phyloP scores from a whole-genome alignment of 2,888 invertebrate genomes.

The Stenichneumon culpator region DNA sequence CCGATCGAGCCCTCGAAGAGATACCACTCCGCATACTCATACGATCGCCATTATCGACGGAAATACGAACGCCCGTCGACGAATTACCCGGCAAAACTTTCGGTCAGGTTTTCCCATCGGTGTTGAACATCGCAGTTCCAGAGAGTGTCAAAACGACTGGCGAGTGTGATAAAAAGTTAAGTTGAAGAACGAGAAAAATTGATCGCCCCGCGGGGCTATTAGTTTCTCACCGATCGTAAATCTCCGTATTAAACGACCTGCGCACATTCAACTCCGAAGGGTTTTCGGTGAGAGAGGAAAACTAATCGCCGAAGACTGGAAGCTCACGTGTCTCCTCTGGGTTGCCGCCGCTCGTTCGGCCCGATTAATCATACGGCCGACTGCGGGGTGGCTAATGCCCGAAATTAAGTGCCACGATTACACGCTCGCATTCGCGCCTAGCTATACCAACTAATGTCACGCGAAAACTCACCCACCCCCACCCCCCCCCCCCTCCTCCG shows the following conservation, averaged over 20 bases:
- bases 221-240: slow-evolving; percentile 35
- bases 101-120: background rate
- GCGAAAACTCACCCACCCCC: slow-evolving; percentile 15
- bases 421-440: slow-evolving; percentile 26
- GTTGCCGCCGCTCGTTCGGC: slow-evolving; percentile 26
- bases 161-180: slow-evolving; percentile 36
- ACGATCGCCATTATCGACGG: background rate
- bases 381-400: slow-evolving; percentile 46
- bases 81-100: background rate
- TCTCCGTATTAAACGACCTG: slow-evolving; percentile 55
- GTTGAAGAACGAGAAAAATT: slow-evolving; percentile 31
- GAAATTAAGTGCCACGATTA: slow-evolving; percentile 59
- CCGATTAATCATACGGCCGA: slow-evolving; percentile 61
- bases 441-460: slow-evolving; percentile 37
- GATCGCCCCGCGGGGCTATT: background rate
- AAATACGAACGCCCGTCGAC: background rate
- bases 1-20: background rate
- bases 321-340: slow-evolving; percentile 25
- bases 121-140: background rate
- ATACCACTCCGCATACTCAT: background rate
- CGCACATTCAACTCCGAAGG: slow-evolving; percentile 41
- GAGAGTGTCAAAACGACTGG: slow-evolving; percentile 15
- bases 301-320: slow-evolving; percentile 33
- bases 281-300: slow-evolving; percentile 37
- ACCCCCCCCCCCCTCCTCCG: background rate